phyloP scores from a whole-genome alignment of 2,888 invertebrate species.

The Melanargia galathea region DNA sequence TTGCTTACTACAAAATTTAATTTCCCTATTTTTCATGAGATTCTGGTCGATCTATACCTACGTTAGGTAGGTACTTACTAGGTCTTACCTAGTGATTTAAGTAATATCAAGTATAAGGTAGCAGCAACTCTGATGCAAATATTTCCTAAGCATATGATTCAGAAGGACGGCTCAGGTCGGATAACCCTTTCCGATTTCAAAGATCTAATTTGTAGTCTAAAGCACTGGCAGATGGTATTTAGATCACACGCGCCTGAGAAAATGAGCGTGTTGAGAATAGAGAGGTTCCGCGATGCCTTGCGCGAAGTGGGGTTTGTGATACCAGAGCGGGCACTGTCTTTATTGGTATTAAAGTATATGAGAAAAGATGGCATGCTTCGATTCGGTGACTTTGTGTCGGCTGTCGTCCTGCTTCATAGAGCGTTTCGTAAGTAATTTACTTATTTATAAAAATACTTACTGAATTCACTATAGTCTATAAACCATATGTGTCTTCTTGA shows the following conservation, averaged over 20 bases:
- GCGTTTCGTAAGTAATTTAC: conserved; percentile 88
- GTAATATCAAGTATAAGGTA: not conserved
- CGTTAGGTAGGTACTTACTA: no score
- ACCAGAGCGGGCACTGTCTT: conserved; percentile 91
- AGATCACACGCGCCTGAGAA: conserved; percentile 95
- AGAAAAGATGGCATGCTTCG: conserved; percentile 95
- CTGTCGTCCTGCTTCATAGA: conserved; percentile 92
- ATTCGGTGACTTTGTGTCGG: conserved; percentile 95
- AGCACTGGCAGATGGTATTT: conserved; percentile 94
- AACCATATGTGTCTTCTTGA: no score
- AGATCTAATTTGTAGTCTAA: conserved; percentile 94
- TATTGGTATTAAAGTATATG: conserved; percentile 93
- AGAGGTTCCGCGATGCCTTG: conserved; percentile 91
- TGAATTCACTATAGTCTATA: no score
- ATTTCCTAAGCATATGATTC: conserved; percentile 49
- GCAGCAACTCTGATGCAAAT: not conserved
- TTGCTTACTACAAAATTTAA: no score
- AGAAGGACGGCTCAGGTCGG: conserved; percentile 89
- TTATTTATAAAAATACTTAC: no score
- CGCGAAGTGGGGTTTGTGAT: conserved; percentile 94
- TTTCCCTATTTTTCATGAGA: no score
- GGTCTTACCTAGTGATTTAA: not conserved
- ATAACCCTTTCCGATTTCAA: conserved; percentile 93
- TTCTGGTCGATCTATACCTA: no score
- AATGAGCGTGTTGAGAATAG: conserved; percentile 93